Evolutionary conservation across 2,113 vertebrate genomes (phyloP).

Genomic region (Neogobius melanostomus): DNA sequence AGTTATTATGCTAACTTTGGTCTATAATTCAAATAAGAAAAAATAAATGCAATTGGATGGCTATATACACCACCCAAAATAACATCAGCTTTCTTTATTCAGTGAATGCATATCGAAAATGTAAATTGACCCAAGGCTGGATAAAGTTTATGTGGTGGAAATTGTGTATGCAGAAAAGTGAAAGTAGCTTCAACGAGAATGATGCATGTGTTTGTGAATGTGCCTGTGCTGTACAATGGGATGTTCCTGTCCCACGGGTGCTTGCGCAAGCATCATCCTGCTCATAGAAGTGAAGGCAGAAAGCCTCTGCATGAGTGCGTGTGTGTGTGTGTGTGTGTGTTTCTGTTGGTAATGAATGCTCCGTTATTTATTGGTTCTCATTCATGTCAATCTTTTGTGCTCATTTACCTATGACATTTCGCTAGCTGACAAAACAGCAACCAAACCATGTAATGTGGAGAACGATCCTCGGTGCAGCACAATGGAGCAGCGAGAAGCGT

Average conservation of each 20-base stretch:
- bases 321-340: not conserved
- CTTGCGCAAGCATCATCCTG: slow-evolving; percentile 22
- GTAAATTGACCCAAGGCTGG: not conserved
- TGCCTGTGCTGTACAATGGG: slow-evolving; percentile 16
- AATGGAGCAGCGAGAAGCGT: slow-evolving; percentile 49
- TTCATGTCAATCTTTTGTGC: slow-evolving; percentile 60
- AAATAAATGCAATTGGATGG: no score
- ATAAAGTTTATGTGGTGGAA: not conserved
- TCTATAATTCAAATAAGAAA: no score
- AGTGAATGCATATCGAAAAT: not conserved
- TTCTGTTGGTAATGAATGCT: slow-evolving; percentile 43
- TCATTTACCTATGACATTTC: slow-evolving; percentile 73
- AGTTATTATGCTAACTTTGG: no score
- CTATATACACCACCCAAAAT: no score
- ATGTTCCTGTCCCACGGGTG: slow-evolving; percentile 20
- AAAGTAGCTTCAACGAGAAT: not conserved
- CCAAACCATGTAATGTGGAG: slow-evolving; percentile 65
- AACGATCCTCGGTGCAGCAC: slow-evolving; percentile 60
- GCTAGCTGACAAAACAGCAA: slow-evolving; percentile 46
- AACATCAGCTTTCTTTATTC: no score
- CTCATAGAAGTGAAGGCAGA: slow-evolving; percentile 28
- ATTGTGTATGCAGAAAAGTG: slow-evolving; percentile 7
- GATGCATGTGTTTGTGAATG: slow-evolving; percentile 9
- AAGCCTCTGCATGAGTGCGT: slow-evolving; percentile 23
- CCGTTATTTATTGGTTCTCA: slow-evolving; percentile 71